Evolutionary conservation across 2,797 vertebrate species (phyloP).

Genomic region (Lepus townsendii): DNA sequence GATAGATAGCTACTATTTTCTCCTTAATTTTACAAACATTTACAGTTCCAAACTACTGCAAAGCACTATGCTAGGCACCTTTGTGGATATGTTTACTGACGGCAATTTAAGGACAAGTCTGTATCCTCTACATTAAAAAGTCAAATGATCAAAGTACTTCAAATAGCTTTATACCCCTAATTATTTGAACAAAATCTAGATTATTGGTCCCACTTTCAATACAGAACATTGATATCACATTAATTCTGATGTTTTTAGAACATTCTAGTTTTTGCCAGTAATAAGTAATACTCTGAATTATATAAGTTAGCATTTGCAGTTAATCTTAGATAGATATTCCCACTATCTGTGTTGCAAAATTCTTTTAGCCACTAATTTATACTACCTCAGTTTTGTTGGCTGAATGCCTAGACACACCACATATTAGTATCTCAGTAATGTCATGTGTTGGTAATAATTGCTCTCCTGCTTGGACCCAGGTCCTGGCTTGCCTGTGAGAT

Average conservation of each 20-base stretch:
- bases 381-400: background rate
- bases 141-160: background rate
- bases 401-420: background rate
- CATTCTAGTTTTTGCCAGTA: background rate
- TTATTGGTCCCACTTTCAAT: background rate
- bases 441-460: background rate
- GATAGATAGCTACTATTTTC: background rate
- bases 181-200: slow-evolving; percentile 14
- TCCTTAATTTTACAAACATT: slow-evolving; percentile 36
- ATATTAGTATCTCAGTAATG: background rate
- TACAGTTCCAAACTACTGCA: background rate
- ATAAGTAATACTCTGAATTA: background rate
- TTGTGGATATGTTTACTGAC: background rate
- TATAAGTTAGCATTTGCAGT: background rate
- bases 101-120: background rate
- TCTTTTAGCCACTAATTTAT: background rate
- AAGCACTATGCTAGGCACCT: background rate
- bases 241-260: background rate
- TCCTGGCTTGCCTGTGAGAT: background rate
- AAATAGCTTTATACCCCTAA: slow-evolving; percentile 32
- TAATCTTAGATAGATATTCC: background rate
- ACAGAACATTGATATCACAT: background rate
- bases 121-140: background rate
- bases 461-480: background rate
- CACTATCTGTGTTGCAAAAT: background rate